Evolutionary conservation across 2,797 vertebrate species (phyloP), one percentile per base, ranked within the genome.

Genomic region (Champsocephalus esox): DNA sequence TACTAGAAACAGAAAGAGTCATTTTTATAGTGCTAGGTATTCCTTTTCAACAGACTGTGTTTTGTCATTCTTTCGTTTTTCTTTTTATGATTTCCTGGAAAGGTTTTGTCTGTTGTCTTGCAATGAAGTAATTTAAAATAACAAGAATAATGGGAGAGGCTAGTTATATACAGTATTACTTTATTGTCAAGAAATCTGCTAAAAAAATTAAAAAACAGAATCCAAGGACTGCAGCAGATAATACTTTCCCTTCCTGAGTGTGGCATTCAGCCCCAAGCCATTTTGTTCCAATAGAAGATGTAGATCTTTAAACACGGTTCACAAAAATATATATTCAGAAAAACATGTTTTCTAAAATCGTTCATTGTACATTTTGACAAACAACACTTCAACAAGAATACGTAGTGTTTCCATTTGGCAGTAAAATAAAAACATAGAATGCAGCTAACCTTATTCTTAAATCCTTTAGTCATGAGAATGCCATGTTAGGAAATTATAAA

Each of bases 281-380:
- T n/a, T 38, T 57, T 1, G 14, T 57, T 57, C 55, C 13, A 38
- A 6, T 38, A 17, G 55, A 57, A 57, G 10, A 38, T 57, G 55
- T 57, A 12, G 1, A 41, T 57, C 32, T 34, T 56, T 55, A 32
- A 51, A 51, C 11, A 19, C 4, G 12, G 21, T 24, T 13, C 21
- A 54, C 12, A 7, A 24, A 54, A 38, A 28, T 28, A 28, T 28
- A 28, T 28, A 28, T 28, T 28, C 28, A 28, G 14, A 54, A 54
- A 1, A 55, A 6, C 11, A 16, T 28, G 24, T 54, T 54, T 54
- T 24, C 12, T 11, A 54, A n/a, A 41, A 57, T 12, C 38, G 10
- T 58, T 41, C 56, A 41, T 57, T 57, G 16, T 57, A 57, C 55
- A 57, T 57, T 57, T 41, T n/a, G 12, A 57, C 16, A 38, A 57